Base-by-base conservation (phyloP, 2,888 invertebrate genomes). In the Sphecodes monilicornis region DNA sequence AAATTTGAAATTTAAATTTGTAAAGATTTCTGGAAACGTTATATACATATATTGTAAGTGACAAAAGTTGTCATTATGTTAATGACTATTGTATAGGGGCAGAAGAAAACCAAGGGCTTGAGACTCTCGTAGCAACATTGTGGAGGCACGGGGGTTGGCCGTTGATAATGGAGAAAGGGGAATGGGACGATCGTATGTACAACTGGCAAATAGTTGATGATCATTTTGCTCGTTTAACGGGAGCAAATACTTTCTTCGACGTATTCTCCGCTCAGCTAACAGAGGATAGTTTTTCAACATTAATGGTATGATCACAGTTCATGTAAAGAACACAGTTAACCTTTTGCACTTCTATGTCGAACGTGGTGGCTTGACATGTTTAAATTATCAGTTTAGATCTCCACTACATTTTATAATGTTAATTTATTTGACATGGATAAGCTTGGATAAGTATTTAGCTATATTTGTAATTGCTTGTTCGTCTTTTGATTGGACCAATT, bases 111-210 rank as follows among this genome's bases (percentile, higher is more conserved):
- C 75, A 76, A 64, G 90, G 90, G 0, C 46, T 93, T 1, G 86
- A 88, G 16, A 90, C 92, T 5, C 26, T 93, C 11, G 72, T 91
- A n/a, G 86, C 88, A n/a, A 88, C 90, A 16, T 10, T 92, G 10
- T 85, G 90, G 76, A 86, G 87, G 83, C 86, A 84, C 60, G 93
- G 93, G 32, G 93, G 93, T 5, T 93, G 93, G 93, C 93, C 93
- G 0, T 82, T 93, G 73, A 86, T 87, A 41, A 90, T 93, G 89
- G 91, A 92, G 18, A 74, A 77, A 0, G 89, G 86, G 0, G 92
- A 93, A 81, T 92, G 92, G 93, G 78, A 90, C n/a, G 83, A 83
- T 1, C 74, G 87, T 1, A 80, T 88, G 11, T 87, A 90, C 64
- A 80, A 82, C 8, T 93, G 93, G 93, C 89, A 91, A 82, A 85